Base-by-base conservation (phyloP, 2,113 vertebrate genomes). In the Protomyctophum bolini region DNA sequence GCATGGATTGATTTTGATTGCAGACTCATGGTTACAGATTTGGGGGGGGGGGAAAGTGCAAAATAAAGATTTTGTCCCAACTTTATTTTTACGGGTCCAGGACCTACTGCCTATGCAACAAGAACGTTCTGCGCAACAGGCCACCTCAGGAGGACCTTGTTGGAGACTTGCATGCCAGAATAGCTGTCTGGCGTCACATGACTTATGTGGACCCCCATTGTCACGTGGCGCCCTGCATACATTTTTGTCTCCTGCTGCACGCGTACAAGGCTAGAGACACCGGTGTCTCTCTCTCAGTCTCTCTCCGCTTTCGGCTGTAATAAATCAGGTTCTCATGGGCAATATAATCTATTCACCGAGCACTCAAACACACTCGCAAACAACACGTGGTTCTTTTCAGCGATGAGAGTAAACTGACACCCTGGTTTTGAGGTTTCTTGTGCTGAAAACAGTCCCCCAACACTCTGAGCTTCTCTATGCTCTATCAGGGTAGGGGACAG, bases 321-420 rank as follows among this genome's bases (percentile, higher is more conserved):
- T 84, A 85, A 86, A 83, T 89, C 79, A 75, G 62, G 60, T 66
- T 73, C 28, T 72, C 29, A 63, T 70, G n/a, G 56, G 56, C 56
- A 59, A 70, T 66, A 50, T 70, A 8, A 69, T 83, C 79, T 67
- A 55, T 66, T 62, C 46, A 54, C 29, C 5, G 6, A 46, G 58
- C 58, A 46, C 41, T 11, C 33, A 46, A 56, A 75, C 66, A 55
- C 33, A 58, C 57, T 64, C 41, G 33, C 51, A 21, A 68, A 73
- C 14, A 29, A 10, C 6, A 11, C 58, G 50, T 72, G 33, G 15
- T 28, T 58, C 64, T 14, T n/a, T 64, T 62, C 1, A 48, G 63
- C 2, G 58, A 60, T 12, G 2, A 45, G 28, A 59, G 52, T 10
- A 10, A 68, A 59, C 54, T 48, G 56, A 15, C 52, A 58, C 58